These are phyloP conservation scores for Epinotia nisella DNA, from an alignment of 2,888 invertebrate species.

Conservation along the genomic window DNA sequence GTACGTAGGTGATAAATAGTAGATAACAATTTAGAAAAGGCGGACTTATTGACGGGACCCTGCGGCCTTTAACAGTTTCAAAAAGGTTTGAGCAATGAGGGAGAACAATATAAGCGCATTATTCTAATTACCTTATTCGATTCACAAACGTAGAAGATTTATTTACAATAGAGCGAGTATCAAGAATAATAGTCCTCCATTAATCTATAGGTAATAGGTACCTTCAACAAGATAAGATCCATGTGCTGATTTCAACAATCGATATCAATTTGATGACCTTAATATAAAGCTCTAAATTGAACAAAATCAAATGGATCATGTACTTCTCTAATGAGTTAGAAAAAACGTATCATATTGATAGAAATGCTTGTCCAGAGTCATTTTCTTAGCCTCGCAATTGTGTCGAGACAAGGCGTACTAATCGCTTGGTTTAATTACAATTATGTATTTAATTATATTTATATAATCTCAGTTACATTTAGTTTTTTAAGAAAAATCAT, in stretches of 20 bases:
- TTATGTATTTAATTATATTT: too few relatives aligned
- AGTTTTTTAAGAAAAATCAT: too few relatives aligned
- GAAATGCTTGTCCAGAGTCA: too few relatives aligned
- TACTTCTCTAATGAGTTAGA: neutral
- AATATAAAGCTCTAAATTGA: too few relatives aligned
- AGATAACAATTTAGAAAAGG: conserved; percentile 14
- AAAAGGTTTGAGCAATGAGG: conserved; percentile 11
- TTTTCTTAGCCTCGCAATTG: neutral
- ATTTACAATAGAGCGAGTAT: conserved; percentile 79
- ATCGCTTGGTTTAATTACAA: too few relatives aligned
- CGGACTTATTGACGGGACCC: conserved; percentile 6
- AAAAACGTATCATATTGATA: neutral
- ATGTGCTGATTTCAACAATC: neutral
- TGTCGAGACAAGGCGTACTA: too few relatives aligned
- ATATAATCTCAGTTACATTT: too few relatives aligned
- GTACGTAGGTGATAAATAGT: neutral
- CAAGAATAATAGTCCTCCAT: conserved; percentile 75
- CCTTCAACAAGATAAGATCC: neutral
- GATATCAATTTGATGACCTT: conserved; percentile 3
- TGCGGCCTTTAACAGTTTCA: neutral
- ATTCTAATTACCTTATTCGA: conserved; percentile 48
- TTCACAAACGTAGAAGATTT: conserved; percentile 64
- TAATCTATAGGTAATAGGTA: conserved; percentile 39
- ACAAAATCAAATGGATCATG: neutral
- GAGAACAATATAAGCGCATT: neutral